These are phyloP conservation scores for Merluccius polli DNA, from an alignment of 2,797 vertebrate genomes.

Conservation along the genomic window DNA sequence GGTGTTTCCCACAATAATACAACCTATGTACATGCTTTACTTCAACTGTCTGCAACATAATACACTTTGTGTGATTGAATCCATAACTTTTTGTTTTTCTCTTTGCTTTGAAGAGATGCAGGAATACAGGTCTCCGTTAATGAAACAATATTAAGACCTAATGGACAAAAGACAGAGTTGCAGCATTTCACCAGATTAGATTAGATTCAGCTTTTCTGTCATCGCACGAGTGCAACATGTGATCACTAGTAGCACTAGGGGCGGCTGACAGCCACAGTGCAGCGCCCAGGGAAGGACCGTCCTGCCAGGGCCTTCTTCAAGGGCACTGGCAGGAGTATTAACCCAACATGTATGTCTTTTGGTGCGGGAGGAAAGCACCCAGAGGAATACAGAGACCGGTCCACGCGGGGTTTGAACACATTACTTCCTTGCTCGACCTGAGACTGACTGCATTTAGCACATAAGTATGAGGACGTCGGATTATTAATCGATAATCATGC, in stretches of 20 bases:
- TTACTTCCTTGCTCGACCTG: background rate
- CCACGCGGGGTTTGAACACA: background rate
- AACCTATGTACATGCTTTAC: background rate
- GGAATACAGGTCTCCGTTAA: background rate
- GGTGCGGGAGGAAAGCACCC: too few relatives aligned
- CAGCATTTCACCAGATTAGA: background rate
- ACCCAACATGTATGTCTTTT: too few relatives aligned
- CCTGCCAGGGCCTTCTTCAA: background rate
- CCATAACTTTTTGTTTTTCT: background rate
- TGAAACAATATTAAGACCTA: background rate
- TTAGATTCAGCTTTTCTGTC: background rate
- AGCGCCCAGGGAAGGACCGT: background rate
- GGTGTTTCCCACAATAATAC: background rate
- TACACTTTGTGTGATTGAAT: background rate
- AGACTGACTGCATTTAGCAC: background rate
- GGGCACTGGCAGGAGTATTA: background rate
- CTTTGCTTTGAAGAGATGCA: background rate
- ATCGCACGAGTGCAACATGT: too few relatives aligned
- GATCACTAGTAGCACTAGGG: too few relatives aligned
- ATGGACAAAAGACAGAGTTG: background rate
- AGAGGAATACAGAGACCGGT: too few relatives aligned
- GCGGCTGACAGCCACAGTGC: background rate
- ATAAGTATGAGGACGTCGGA: background rate
- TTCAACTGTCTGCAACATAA: background rate
- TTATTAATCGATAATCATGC: too few relatives aligned